Base-by-base conservation (phyloP, 2,888 invertebrate genomes). In the Lycophotia porphyrea region DNA sequence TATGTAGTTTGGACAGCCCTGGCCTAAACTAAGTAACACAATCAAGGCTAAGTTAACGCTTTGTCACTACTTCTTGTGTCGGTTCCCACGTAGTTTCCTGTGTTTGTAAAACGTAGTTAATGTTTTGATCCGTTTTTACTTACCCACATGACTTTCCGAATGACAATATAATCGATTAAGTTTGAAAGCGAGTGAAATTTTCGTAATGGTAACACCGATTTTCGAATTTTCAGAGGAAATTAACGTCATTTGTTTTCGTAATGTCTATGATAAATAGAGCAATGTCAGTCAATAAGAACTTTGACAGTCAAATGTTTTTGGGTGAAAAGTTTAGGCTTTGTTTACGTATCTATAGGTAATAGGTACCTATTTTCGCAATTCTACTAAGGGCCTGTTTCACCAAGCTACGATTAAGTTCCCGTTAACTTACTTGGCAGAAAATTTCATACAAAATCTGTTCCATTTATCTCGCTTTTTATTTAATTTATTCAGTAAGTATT, bases 61-160 rank as follows among this genome's bases (percentile, higher is more conserved):
- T 78, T 84, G 84, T 88, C 86, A 88, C 82, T 78, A 79, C 80
- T 87, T 87, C 82, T 84, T 85, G 76, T 84, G 82, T 87, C 68
- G 71, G 73, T 92, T 94, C 94, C 89, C 95, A 94, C 93, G 91
- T 91, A 90, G 88, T 90, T 90, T 89, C 90, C 89, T 88, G 82
- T 88, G 87, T 90, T 88, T 89, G 67, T 85, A 88, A 76, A 88
- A 88, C 88, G 84, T 86, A 90, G 88, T 90, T 91, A 88, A 83
- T 86, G 89, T 94, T 94, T 94, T 94, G 94, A 90, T 15, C n/a
- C 63, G 39, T 63, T 63, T 63, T 63, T 27, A 39, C 63, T 63
- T 63, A 63, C 39, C 60, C 63, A 39, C 88, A 88, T 88, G 88
- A 85, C 90, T 93, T 91, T 92, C 89, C 81, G 85, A 91, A 87